phyloP scores from a whole-genome alignment of 1,140 invertebrate genomes.

The Bicyclus anynana region DNA sequence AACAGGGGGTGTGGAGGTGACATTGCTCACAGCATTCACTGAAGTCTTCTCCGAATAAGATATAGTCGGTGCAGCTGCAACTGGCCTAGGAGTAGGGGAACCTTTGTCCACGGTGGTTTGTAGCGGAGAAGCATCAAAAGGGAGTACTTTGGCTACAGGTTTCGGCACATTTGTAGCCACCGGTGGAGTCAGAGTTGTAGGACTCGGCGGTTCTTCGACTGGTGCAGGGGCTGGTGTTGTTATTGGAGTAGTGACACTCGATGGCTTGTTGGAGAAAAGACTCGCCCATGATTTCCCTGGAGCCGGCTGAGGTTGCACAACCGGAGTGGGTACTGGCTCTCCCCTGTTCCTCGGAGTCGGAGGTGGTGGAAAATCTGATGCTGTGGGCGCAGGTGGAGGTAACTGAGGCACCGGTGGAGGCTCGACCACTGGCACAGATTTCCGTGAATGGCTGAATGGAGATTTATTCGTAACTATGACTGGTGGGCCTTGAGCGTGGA shows the following conservation, averaged over 20 bases:
- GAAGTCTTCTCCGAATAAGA: slow-evolving; percentile 74
- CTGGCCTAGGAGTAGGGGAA: slow-evolving; percentile 31
- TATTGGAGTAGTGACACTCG: slow-evolving; percentile 25
- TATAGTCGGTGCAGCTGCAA: slow-evolving; percentile 33
- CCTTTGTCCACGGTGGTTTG: slow-evolving; percentile 51
- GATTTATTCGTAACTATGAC: slow-evolving; percentile 69
- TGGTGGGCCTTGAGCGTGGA: slow-evolving; percentile 57
- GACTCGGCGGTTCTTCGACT: slow-evolving; percentile 51
- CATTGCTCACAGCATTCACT: slow-evolving; percentile 57
- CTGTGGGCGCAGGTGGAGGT: slow-evolving; percentile 64
- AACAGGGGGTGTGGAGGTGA: slow-evolving; percentile 32
- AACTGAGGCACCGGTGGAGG: slow-evolving; percentile 54
- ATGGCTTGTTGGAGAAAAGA: slow-evolving; percentile 62
- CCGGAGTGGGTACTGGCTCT: slow-evolving; percentile 47
- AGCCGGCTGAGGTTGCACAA: slow-evolving; percentile 53
- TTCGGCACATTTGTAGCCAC: slow-evolving; percentile 63
- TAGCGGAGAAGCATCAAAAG: slow-evolving; percentile 74
- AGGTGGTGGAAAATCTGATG: slow-evolving; percentile 73
- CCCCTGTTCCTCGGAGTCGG: slow-evolving; percentile 65
- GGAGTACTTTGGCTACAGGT: slow-evolving; percentile 79
- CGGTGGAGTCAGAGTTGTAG: slow-evolving; percentile 45
- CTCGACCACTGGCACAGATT: slow-evolving; percentile 46
- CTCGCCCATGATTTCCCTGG: slow-evolving; percentile 73
- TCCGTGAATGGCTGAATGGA: slow-evolving; percentile 67
- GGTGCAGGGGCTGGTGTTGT: slow-evolving; percentile 28